Evolutionary conservation across 2,888 invertebrate genomes (phyloP), one percentile per base, ranked within the genome.

Genomic region (Macropis europaea): DNA sequence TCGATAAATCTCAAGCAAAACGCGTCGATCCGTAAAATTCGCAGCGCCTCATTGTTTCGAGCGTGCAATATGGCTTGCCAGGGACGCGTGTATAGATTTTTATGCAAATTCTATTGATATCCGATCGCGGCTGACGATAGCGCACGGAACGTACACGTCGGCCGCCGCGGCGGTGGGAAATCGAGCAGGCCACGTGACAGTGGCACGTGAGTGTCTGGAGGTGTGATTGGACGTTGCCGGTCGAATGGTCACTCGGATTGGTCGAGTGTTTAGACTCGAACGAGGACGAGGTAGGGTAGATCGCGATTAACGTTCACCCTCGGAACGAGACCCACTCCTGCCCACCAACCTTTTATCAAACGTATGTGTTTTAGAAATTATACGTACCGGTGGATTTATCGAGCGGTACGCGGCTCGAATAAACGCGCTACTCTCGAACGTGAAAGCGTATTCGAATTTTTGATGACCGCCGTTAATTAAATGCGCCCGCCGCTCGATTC

Each of bases 61-160:
- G 54, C 66, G 73, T 69, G 64, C 68, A 68, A 68, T 68, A 64
- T 68, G 71, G 57, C 63, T 50, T 43, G 66, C 30, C 57, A 74
- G 69, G 79, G 82, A 84, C 82, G 79, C 82, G 80, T 77, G 79
- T 87, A 89, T 87, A 88, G 88, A 88, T 88, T 89, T 87, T 89
- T 89, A 89, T 89, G 89, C 87, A 88, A 89, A 89, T 89, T 86
- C 82, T 76, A 87, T 86, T 88, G 89, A 88, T 89, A 88, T 82
- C 85, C 85, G 87, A 89, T 89, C 83, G 84, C 82, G 79, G 76
- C 67, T 79, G 75, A 71, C 73, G 85, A 85, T 85, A 85, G 79
- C 70, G 79, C 83, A 84, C 78, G 84, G 62, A 84, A 85, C 84
- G 83, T 85, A 82, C 83, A 84, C 82, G 84, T 81, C 73, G 74